Evolutionary conservation across 2,888 invertebrate species (phyloP), one percentile per base, ranked within the genome.

Genomic region (Calephelis perditalis): DNA sequence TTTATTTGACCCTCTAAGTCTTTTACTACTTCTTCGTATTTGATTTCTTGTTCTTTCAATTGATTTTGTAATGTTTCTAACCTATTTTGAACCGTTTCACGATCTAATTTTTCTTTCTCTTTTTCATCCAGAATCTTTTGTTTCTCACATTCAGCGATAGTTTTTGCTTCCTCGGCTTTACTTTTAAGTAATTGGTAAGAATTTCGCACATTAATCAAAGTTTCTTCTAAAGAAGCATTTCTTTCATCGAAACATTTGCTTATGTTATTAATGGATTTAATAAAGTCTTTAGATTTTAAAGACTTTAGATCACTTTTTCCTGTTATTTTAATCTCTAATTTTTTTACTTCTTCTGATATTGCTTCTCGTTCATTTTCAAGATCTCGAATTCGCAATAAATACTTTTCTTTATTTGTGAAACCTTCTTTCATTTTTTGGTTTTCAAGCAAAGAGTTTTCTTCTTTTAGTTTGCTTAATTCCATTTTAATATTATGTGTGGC

Each of bases 401-500:
- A 78, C 70, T 78, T 79, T 62, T 76, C 65, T 67, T 75, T 81
- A 46, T 82, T 78, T 63, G 65, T 68, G 5, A 67, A 62, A 5
- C 74, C 75, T 67, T 80, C 80, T 35, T 81, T 78, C 49, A 72
- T 73, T 71, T 77, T 77, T 62, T 81, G 74, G 63, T 79, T 70
- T 66, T 82, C 80, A 60, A 86, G 68, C 61, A 70, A 69, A 8
- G 68, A 58, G 59, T 86, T 84, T 58, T 77, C 71, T 60, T 73
- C 76, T 67, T 83, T 75, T 52, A 88, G 71, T 67, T 79, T 78
- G 11, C 78, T 80, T 60, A 87, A 56, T 69, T 88, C 90, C 68
- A 81, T 77, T 75, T 81, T 84, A 74, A 90, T 85, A 64, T 89
- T 84, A 70, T 87, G 89, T n/a, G 84, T 81, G 62, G 87, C 84